These are phyloP conservation scores for Lindbergichthys nudifrons DNA, from an alignment of 2,797 vertebrate species.

Conservation along the genomic window DNA sequence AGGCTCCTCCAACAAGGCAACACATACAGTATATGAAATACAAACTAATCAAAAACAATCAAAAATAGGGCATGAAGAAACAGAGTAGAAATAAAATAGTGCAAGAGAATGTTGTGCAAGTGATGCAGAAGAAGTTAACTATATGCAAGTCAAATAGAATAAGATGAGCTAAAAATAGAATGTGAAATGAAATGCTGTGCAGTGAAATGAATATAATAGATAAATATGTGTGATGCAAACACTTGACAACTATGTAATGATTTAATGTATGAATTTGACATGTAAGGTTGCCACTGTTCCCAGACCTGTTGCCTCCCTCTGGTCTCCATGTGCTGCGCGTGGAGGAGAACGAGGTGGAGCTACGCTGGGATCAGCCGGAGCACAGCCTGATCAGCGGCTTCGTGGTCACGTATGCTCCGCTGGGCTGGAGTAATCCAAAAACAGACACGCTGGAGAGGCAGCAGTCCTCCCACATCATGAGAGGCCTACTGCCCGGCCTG, in stretches of 20 bases:
- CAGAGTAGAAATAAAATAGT: too few relatives aligned
- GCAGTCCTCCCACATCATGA: slow-evolving; percentile 90
- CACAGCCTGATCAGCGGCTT: slow-evolving; percentile 92
- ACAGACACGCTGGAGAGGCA: slow-evolving; percentile 93
- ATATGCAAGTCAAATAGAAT: too few relatives aligned
- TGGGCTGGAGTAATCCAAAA: slow-evolving; percentile 88
- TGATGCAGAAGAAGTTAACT: too few relatives aligned
- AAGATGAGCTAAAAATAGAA: too few relatives aligned
- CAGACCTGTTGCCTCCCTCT: slow-evolving; percentile 95
- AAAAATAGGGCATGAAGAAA: too few relatives aligned
- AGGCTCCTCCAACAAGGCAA: too few relatives aligned
- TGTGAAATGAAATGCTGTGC: too few relatives aligned
- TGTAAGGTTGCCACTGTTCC: slow-evolving; percentile 71
- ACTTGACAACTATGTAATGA: slow-evolving; percentile 22
- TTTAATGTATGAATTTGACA: slow-evolving; percentile 52
- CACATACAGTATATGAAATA: too few relatives aligned
- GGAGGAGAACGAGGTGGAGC: slow-evolving; percentile 93
- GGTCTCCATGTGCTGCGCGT: slow-evolving; percentile 93
- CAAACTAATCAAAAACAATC: too few relatives aligned
- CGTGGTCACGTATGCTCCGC: slow-evolving; percentile 91
- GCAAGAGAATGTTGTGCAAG: too few relatives aligned
- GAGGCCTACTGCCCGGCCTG: slow-evolving; percentile 89
- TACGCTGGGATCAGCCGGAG: slow-evolving; percentile 91
- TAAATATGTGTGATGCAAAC: too few relatives aligned
- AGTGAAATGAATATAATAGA: too few relatives aligned